Conservation (phyloP, 2,888 invertebrate species). For the Zygothrica quintamaculata region DNA sequence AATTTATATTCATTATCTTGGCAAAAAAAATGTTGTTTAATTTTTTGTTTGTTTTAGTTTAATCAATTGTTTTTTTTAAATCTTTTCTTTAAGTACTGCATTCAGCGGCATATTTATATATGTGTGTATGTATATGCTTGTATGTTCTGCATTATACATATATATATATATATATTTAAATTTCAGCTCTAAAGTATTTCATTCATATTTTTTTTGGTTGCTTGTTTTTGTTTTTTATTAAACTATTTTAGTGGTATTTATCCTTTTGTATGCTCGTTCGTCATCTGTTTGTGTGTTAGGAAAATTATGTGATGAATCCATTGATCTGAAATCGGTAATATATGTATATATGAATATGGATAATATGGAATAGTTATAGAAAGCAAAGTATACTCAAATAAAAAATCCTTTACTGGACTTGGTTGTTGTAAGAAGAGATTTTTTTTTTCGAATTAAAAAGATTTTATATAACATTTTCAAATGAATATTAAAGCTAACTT, state of each 20-base stretch:
- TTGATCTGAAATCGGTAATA: constrained; percentile 66
- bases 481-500: constrained; percentile 15
- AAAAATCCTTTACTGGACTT: constrained; percentile 1
- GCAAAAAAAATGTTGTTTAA: constrained; percentile 42
- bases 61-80: constrained; percentile 33
- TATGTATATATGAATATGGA: constrained; percentile 9
- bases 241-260: constrained; percentile 57
- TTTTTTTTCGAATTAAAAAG: background rate
- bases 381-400: background rate
- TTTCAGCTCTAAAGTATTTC: constrained; percentile 73
- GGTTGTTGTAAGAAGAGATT: background rate
- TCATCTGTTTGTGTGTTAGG: constrained; percentile 35
- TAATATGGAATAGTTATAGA: background rate
- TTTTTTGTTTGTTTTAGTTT: constrained; percentile 28
- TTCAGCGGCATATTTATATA: constrained; percentile 59
- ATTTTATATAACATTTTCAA: too few relatives aligned
- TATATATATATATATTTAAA: constrained; percentile 72
- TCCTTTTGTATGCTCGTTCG: constrained; percentile 41
- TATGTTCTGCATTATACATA: constrained; percentile 43
- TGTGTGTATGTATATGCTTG: constrained; percentile 53
- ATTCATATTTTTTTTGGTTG: constrained; percentile 59
- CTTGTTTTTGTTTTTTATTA: constrained; percentile 42
- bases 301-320: constrained; percentile 37
- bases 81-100: constrained; percentile 52
- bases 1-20: constrained; percentile 58